Base-by-base conservation (phyloP, 2,113 vertebrate species). In the Pavo muticus region DNA sequence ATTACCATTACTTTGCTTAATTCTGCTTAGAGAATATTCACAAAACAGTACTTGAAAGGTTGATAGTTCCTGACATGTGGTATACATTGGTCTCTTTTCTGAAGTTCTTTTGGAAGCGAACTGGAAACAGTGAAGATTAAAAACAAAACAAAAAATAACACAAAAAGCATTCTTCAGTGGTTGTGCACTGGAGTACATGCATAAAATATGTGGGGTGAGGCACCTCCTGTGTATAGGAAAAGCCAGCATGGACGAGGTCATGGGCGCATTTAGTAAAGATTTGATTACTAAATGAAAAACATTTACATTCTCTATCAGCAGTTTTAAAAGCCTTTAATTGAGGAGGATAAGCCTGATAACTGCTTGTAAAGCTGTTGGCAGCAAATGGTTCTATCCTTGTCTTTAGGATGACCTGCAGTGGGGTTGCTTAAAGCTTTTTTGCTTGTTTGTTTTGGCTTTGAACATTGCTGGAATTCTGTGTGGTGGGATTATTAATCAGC, bases 381-480 rank as follows among this genome's bases (percentile, higher is more conserved):
- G 42, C 59, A 67, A 79, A 79, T 27, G 77, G n/a, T 73, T 94
- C 67, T 85, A 10, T 91, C 68, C 64, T 85, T 90, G 71, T 88
- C 90, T 95, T 85, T 67, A 73, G 75, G 48, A 77, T 94, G 90
- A 95, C 75, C 85, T 86, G n/a, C 56, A 63, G 54, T 48, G 18
- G 56, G 30, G 37, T 32, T 95, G 85, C 88, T 83, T 76, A 54
- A 88, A 91, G 64, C 37, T 2, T 44, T 94, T 82, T 89, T 76
- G 20, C 71, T 76, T 95, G 82, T 90, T 95, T 96, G 48, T 80
- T 95, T 96, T 95, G 96, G 88, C 96, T 88, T 50, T 67, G 54
- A 93, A 50, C 37, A 83, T 47, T 74, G 56, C 27, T 83, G 63
- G 72, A 57, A 76, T 77, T 88, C 82, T 85, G 30, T 83, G 71